Percentiles rank a stretch among this genome's conserved stretches.
Conservation (phyloP, 2,888 invertebrate genomes). For the Trichogramma evanescens region DNA sequence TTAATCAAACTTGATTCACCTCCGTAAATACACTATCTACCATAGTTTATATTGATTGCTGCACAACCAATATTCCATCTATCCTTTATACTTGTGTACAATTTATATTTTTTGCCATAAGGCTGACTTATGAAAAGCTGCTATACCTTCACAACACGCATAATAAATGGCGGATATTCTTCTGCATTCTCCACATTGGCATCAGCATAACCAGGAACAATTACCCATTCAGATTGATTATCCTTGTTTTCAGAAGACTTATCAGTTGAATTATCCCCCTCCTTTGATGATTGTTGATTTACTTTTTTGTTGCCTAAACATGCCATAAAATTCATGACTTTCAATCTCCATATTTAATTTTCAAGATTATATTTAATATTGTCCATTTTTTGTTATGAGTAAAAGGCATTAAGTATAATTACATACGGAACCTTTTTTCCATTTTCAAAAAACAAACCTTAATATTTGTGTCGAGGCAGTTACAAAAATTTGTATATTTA, state of each 20-base stretch:
- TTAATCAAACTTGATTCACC: too few species aligned
- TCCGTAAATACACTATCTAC: too few species aligned
- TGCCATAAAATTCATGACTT: constrained; percentile 23
- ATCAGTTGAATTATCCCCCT: constrained; percentile 27
- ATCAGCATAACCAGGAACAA: constrained; percentile 39
- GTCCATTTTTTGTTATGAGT: background rate
- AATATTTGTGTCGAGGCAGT: too few species aligned
- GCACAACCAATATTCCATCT: constrained; percentile 20
- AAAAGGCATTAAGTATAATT: background rate
- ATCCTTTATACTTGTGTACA: constrained; percentile 19
- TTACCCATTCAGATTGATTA: constrained; percentile 36
- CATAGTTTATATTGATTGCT: too few species aligned
- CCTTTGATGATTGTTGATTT: constrained; percentile 32
- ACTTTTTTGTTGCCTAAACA: constrained; percentile 43
- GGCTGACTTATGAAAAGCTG: constrained; percentile 26
- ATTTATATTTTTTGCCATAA: constrained; percentile 17
- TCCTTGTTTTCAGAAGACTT: constrained; percentile 29
- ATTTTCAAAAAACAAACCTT: constrained; percentile 5
- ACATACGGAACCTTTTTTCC: background rate
- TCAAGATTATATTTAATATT: constrained; percentile 5
- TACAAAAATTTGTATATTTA: too few species aligned
- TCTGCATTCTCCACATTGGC: constrained; percentile 38
- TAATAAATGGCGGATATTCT: constrained; percentile 43
- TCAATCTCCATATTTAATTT: constrained; percentile 10
- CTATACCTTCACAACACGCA: constrained; percentile 45